Conservation (phyloP, 53 echinoderm and acorn worm genomes). For the Arbacia lixula region DNA sequence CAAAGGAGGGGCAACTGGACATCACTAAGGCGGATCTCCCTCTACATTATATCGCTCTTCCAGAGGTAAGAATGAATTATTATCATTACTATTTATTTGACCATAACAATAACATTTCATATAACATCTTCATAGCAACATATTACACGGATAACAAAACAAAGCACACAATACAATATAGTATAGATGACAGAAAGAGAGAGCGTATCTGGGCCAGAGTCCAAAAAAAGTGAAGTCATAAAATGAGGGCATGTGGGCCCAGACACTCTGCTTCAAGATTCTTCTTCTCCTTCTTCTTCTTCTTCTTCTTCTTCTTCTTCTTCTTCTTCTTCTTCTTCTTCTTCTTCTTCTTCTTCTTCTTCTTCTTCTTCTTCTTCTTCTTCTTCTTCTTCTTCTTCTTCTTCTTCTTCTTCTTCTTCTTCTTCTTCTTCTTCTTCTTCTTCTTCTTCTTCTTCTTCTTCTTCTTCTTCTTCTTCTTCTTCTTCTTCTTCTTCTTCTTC, state of each 20-base stretch:
- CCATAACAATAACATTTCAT: not conserved
- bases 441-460: constrained; percentile 5
- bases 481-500: not conserved
- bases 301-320: not conserved
- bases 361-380: too few relatives aligned
- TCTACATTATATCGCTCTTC: constrained; percentile 79
- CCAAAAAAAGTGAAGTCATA: not conserved
- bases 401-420: too few relatives aligned
- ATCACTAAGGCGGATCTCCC: constrained; percentile 89
- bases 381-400: too few relatives aligned
- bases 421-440: constrained; percentile 6
- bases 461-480: not conserved
- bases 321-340: constrained; percentile 2
- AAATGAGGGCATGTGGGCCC: not conserved
- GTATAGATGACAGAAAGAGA: too few relatives aligned
- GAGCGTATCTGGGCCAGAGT: too few relatives aligned
- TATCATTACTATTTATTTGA: too few relatives aligned
- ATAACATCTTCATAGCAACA: not conserved
- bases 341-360: not conserved
- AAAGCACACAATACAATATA: too few relatives aligned
- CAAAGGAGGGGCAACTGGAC: constrained; percentile 75
- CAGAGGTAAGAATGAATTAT: constrained; percentile 65
- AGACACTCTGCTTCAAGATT: not conserved
- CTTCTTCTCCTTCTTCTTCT: constrained; percentile 3
- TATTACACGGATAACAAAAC: too few relatives aligned